Evolutionary conservation across 2,113 vertebrate genomes (phyloP).

Genomic region (Nothobranchius furzeri): DNA sequence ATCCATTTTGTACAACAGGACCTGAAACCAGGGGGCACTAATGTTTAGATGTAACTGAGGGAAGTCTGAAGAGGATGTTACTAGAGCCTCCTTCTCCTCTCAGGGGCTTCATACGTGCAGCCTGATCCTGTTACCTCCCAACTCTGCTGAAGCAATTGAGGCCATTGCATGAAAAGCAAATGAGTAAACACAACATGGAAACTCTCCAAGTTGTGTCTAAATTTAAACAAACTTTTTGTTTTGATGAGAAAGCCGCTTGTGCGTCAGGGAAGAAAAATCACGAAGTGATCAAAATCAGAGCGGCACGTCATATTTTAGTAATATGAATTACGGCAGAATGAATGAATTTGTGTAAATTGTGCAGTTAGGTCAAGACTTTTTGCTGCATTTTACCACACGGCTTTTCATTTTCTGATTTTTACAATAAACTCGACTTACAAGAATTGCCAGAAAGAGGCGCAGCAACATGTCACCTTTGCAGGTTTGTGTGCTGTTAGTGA

Average conservation of each 20-base stretch:
- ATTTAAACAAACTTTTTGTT: slow-evolving; percentile 12
- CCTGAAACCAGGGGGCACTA: slow-evolving; percentile 13
- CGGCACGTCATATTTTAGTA: neutral
- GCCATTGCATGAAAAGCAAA: slow-evolving; percentile 28
- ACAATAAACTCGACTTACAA: neutral
- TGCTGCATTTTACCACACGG: neutral
- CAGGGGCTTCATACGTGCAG: neutral
- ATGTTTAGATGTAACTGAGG: slow-evolving; percentile 12
- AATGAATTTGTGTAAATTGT: too few species aligned
- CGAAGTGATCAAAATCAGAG: too few species aligned
- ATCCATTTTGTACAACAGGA: neutral
- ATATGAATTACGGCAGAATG: neutral
- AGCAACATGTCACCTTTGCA: neutral
- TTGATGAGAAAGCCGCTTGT: neutral
- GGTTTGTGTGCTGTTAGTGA: neutral
- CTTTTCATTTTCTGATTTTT: neutral
- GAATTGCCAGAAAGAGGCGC: neutral
- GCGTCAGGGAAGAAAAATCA: too few species aligned
- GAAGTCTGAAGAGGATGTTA: slow-evolving; percentile 26
- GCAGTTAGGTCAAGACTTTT: neutral
- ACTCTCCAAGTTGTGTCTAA: neutral
- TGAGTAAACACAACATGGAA: slow-evolving; percentile 15
- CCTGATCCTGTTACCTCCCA: slow-evolving; percentile 59
- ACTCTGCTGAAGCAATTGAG: slow-evolving; percentile 48
- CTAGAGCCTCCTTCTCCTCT: slow-evolving; percentile 27